These are phyloP conservation scores for Poeciliopsis turrubarensis DNA, from an alignment of 2,113 vertebrate genomes.

Conservation along the genomic window DNA sequence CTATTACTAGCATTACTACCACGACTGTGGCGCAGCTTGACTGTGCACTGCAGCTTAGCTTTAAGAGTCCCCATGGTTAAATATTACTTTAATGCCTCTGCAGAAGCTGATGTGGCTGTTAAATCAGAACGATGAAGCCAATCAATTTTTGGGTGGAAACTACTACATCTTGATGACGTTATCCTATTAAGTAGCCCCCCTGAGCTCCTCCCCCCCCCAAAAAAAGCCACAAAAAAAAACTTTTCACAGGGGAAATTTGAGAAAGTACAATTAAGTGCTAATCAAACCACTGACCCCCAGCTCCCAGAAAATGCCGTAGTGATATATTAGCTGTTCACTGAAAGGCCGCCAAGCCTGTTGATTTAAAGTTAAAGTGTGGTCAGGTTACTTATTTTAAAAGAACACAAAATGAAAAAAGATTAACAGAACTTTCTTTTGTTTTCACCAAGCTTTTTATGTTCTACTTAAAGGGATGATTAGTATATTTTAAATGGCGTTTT, in stretches of 20 bases:
- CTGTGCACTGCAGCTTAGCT: conserved; percentile 16
- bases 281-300: conserved; percentile 12
- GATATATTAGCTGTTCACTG: conserved; percentile 29
- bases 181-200: not conserved
- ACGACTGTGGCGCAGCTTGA: conserved; percentile 32
- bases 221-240: conserved; percentile 18
- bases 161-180: conserved; percentile 18
- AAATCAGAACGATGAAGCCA: conserved; percentile 20
- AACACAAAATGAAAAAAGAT: conserved; percentile 7
- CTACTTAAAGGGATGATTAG: not conserved
- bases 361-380: conserved; percentile 28
- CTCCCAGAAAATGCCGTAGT: not conserved
- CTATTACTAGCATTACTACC: conserved; percentile 55
- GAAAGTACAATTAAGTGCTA: conserved; percentile 19
- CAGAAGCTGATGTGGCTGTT: conserved; percentile 14
- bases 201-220: too few species aligned
- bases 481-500: not conserved
- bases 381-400: conserved; percentile 5
- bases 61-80: conserved; percentile 12
- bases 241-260: conserved; percentile 9
- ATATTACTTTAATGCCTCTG: conserved; percentile 38
- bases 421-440: not conserved
- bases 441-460: not conserved
- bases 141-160: not conserved
- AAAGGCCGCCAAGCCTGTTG: conserved; percentile 20